Conservation (phyloP, 2,888 invertebrate species). For the Amphipoea oculea region DNA sequence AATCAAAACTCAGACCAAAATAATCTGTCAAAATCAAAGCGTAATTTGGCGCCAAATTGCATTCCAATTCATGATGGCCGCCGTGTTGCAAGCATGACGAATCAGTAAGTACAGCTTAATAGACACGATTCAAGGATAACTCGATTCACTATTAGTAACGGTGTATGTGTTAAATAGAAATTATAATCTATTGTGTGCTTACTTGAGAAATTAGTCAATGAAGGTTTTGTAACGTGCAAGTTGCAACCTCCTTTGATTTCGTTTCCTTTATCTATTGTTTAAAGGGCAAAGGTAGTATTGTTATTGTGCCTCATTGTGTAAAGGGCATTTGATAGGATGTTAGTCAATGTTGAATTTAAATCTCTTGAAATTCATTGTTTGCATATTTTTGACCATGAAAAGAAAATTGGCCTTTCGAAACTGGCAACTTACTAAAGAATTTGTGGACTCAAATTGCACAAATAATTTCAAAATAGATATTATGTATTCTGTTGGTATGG, state of each 20-base stretch:
- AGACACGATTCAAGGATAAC: conserved; percentile 64
- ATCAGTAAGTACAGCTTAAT: conserved; percentile 55
- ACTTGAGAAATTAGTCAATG: conserved; percentile 56
- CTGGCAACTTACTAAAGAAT: neutral
- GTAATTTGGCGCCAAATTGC: conserved; percentile 66
- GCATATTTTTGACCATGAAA: neutral
- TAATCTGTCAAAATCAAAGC: conserved; percentile 62
- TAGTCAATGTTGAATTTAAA: conserved; percentile 26
- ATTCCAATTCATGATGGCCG: conserved; percentile 62
- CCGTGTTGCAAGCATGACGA: conserved; percentile 65
- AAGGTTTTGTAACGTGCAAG: conserved; percentile 40
- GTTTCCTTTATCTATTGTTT: conserved; percentile 43
- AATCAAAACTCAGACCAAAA: conserved; percentile 25
- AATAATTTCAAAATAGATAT: neutral
- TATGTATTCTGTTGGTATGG: neutral
- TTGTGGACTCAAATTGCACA: neutral
- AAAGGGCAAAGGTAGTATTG: conserved; percentile 28
- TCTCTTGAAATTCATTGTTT: conserved; percentile 10
- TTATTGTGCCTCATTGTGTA: conserved; percentile 27
- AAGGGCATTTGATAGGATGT: conserved; percentile 22
- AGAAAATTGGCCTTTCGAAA: neutral
- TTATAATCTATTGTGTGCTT: conserved; percentile 62
- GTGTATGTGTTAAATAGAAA: conserved; percentile 61
- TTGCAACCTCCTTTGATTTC: conserved; percentile 44
- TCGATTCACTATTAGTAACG: conserved; percentile 65